Evolutionary conservation across 2,797 vertebrate genomes (phyloP).

Genomic region (Cephalopachus bancanus): DNA sequence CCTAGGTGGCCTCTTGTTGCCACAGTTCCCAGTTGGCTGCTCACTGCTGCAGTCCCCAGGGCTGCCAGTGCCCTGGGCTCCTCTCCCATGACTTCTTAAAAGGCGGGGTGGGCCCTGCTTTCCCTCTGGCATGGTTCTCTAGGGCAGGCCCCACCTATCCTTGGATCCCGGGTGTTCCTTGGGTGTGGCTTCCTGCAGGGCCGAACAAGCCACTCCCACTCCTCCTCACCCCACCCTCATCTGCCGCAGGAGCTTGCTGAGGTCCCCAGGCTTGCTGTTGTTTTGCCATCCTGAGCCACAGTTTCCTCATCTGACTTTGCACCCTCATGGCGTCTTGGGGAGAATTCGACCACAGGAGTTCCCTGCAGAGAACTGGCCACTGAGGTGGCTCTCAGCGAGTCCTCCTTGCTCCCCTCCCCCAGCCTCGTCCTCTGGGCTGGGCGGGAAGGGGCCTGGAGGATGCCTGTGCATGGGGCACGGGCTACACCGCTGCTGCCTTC

Average conservation of each 20-base stretch:
- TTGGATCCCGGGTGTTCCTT: neutral
- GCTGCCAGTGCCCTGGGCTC: too few relatives aligned
- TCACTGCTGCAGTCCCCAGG: too few relatives aligned
- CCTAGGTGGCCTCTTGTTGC: neutral
- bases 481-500: neutral
- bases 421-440: neutral
- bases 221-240: neutral
- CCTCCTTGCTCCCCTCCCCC: neutral
- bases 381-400: neutral
- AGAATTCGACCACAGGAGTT: neutral
- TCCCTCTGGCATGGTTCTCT: neutral
- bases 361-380: neutral
- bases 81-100: too few relatives aligned
- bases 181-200: neutral
- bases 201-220: neutral
- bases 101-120: neutral
- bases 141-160: neutral
- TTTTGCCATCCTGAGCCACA: neutral
- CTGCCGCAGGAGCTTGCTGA: neutral
- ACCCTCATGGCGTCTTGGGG: neutral
- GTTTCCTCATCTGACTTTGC: neutral
- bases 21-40: too few relatives aligned
- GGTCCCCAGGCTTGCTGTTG: neutral
- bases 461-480: neutral
- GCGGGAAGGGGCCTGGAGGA: neutral